These are phyloP conservation scores for Catharus ustulatus DNA, from an alignment of 2,797 vertebrate species.

Conservation along the genomic window DNA sequence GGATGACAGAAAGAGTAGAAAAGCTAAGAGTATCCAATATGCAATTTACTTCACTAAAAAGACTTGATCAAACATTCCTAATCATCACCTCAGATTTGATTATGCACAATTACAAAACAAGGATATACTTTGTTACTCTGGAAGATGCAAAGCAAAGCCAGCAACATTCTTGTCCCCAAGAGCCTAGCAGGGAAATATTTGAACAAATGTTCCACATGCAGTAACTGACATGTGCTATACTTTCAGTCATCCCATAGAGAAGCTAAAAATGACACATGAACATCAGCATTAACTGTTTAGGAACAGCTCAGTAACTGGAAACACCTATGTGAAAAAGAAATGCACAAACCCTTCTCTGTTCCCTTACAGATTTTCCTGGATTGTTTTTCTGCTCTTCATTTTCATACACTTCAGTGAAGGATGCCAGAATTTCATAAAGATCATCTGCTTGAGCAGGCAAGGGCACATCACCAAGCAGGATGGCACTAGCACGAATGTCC, in stretches of 20 bases:
- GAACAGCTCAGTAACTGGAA: neutral
- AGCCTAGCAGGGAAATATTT: neutral
- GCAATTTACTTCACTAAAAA: neutral
- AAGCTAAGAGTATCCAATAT: neutral
- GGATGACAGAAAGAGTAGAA: neutral
- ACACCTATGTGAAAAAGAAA: neutral
- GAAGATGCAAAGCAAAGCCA: neutral
- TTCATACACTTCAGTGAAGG: slow-evolving; percentile 87
- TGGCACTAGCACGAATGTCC: slow-evolving; percentile 89
- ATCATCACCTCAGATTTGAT: neutral
- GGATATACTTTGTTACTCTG: neutral
- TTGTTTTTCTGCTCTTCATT: slow-evolving; percentile 79
- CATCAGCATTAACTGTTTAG: neutral
- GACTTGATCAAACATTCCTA: neutral
- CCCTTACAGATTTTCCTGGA: slow-evolving; percentile 54
- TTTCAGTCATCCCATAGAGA: neutral
- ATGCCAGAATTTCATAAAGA: slow-evolving; percentile 86
- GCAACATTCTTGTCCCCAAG: neutral
- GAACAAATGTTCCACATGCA: neutral
- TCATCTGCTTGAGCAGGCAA: slow-evolving; percentile 84
- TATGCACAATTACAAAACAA: neutral
- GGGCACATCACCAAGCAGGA: slow-evolving; percentile 89
- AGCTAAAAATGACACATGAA: neutral
- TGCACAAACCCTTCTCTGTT: slow-evolving; percentile 60
- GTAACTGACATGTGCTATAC: rapidly evolving